phyloP scores from a whole-genome alignment of 2,113 vertebrate species.

The Notarius lentiginosus region DNA sequence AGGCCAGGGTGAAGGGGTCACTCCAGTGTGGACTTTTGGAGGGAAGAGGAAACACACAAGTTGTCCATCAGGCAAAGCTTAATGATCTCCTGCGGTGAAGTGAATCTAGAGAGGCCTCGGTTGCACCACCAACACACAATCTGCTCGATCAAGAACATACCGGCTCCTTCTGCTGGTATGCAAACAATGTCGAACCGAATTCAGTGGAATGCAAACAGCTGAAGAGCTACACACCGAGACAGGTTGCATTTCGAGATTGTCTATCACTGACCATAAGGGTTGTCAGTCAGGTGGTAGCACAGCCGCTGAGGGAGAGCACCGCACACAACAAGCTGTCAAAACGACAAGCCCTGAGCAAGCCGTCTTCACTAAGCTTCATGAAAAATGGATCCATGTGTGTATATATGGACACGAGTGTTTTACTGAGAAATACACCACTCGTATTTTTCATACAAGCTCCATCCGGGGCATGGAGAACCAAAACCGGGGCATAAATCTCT shows the following conservation, averaged over 20 bases:
- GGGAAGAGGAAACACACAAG: conserved; percentile 11
- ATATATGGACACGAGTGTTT: not conserved
- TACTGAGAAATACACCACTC: too few species aligned
- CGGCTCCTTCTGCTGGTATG: conserved; percentile 14
- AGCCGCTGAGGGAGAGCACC: not conserved
- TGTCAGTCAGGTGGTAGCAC: conserved; percentile 29
- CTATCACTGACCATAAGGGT: not conserved
- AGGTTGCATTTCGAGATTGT: not conserved
- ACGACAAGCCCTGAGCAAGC: conserved; percentile 28
- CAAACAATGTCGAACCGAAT: conserved; percentile 16
- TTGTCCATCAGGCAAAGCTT: conserved; percentile 33
- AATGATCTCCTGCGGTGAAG: conserved; percentile 43
- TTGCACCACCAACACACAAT: not conserved
- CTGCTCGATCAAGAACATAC: conserved; percentile 20
- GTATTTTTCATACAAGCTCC: too few species aligned
- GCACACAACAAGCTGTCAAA: conserved; percentile 38
- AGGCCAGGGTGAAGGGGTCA: conserved; percentile 45
- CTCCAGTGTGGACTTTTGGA: conserved; percentile 27
- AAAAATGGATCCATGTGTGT: conserved; percentile 45
- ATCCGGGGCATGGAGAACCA: too few species aligned
- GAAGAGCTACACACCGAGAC: not conserved
- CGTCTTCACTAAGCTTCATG: conserved; percentile 50
- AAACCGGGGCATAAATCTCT: too few species aligned
- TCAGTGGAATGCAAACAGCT: not conserved
- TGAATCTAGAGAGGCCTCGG: conserved; percentile 23